These are phyloP conservation scores for Luffia ferchaultella DNA, from an alignment of 2,888 invertebrate species.

Conservation along the genomic window DNA sequence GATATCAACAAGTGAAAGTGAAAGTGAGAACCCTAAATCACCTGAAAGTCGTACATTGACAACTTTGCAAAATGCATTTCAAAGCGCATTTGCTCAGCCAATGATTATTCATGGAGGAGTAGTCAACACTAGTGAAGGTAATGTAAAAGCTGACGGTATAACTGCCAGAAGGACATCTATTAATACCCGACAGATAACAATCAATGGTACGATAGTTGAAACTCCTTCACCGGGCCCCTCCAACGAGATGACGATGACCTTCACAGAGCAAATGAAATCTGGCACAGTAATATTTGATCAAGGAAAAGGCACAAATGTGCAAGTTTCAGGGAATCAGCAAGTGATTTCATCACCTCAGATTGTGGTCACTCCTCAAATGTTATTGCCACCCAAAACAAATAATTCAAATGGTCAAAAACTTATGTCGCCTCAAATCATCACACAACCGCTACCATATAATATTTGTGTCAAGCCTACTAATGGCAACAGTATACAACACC, in stretches of 20 bases:
- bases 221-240: conserved; percentile 60
- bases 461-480: conserved; percentile 58
- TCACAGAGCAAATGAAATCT: conserved; percentile 58
- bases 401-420: conserved; percentile 44
- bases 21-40: conserved; percentile 73
- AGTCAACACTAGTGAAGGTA: conserved; percentile 50
- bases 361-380: conserved; percentile 59
- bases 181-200: conserved; percentile 60
- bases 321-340: conserved; percentile 54
- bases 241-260: conserved; percentile 60
- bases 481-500: conserved; percentile 49
- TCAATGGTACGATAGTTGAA: conserved; percentile 61
- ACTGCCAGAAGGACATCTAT: conserved; percentile 56
- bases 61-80: conserved; percentile 58
- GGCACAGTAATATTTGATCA: conserved; percentile 58
- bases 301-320: conserved; percentile 51
- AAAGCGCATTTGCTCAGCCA: conserved; percentile 56
- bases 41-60: conserved; percentile 60
- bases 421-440: conserved; percentile 49
- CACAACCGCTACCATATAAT: conserved; percentile 56
- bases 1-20: conserved; percentile 83
- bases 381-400: conserved; percentile 52
- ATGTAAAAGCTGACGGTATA: conserved; percentile 56
- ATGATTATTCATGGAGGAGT: conserved; percentile 58
- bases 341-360: conserved; percentile 57